Conservation (phyloP, 2,888 invertebrate genomes). For the Xestia rhomboidea region DNA sequence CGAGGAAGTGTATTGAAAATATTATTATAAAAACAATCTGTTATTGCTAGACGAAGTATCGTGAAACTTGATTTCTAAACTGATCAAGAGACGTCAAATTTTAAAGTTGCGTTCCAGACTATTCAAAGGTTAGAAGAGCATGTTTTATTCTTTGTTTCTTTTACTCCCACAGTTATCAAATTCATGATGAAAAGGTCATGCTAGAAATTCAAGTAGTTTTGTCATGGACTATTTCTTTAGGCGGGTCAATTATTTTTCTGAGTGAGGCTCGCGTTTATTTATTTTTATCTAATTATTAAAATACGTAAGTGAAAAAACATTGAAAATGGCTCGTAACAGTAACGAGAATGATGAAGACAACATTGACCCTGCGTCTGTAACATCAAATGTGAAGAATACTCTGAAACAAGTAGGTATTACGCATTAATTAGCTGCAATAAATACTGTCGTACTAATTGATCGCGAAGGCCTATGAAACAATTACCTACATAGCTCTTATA, state of each 20-base stretch:
- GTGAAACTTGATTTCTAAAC: constrained; percentile 30
- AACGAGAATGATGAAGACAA: constrained; percentile 80
- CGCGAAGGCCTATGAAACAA: neutral
- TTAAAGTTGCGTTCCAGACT: constrained; percentile 26
- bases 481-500: neutral
- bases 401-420: constrained; percentile 79
- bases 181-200: neutral
- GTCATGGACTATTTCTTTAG: neutral
- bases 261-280: constrained; percentile 27
- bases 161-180: neutral
- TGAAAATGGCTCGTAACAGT: constrained; percentile 79
- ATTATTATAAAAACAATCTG: no score
- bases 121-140: rapidly evolving
- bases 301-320: constrained; percentile 36
- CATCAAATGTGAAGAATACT: constrained; percentile 79
- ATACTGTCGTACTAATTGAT: constrained; percentile 7
- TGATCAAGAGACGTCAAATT: constrained; percentile 1
- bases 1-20: no score
- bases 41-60: neutral
- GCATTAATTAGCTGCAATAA: neutral
- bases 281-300: constrained; percentile 37
- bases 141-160: neutral
- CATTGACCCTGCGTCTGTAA: constrained; percentile 81
- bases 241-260: constrained; percentile 43
- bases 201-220: neutral